These are phyloP conservation scores for Troides aeacus DNA, from an alignment of 2,888 invertebrate species.

Conservation along the genomic window DNA sequence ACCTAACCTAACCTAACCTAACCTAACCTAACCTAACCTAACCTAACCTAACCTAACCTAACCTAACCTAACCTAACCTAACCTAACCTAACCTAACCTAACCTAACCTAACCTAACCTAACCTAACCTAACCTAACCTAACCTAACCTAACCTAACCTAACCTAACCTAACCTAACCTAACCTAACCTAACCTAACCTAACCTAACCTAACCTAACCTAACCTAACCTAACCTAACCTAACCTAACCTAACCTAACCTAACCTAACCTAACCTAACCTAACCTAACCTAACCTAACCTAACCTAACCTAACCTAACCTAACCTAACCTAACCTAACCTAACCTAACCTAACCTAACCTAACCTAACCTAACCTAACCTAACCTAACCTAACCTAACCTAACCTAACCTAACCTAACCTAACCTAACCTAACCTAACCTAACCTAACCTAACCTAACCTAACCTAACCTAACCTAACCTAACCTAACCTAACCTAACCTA, in stretches of 20 bases:
- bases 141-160: conserved; percentile 22
- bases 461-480: conserved; percentile 31
- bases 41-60: conserved; percentile 27
- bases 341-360: conserved; percentile 40
- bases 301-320: conserved; percentile 37
- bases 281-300: conserved; percentile 38
- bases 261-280: conserved; percentile 39
- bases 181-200: conserved; percentile 32
- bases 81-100: conserved; percentile 32
- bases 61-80: conserved; percentile 29
- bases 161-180: conserved; percentile 32
- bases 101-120: conserved; percentile 29
- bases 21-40: conserved; percentile 28
- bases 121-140: conserved; percentile 29
- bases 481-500: conserved; percentile 32
- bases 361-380: conserved; percentile 37
- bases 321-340: conserved; percentile 40
- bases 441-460: conserved; percentile 31
- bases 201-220: conserved; percentile 38
- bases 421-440: conserved; percentile 29
- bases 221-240: conserved; percentile 39
- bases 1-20: conserved; percentile 31
- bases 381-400: conserved; percentile 31
- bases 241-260: conserved; percentile 38
- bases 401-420: conserved; percentile 38